A percentile compares a stretch with the other conserved stretches of the same genome.
phyloP scores from a whole-genome alignment of 1,140 invertebrate genomes.

The Drosophila murphyi region DNA sequence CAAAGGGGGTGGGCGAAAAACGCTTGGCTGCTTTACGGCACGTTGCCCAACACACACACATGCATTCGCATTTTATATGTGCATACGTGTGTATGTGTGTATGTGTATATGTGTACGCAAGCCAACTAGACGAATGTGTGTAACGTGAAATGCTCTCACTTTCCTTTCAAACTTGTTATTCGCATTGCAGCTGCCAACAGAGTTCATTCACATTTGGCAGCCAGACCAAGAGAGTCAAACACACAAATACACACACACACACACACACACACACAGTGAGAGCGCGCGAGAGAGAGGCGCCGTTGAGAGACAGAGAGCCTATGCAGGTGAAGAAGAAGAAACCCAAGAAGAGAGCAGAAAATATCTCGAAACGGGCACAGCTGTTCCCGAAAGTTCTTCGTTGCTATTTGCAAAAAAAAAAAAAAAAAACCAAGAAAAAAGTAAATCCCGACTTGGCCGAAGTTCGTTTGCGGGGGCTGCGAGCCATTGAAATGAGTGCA shows the following conservation, averaged over 20 bases:
- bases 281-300: constrained; percentile 32
- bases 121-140: constrained; percentile 36
- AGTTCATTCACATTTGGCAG: constrained; percentile 81
- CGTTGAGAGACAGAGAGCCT: constrained; percentile 1
- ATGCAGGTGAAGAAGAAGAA: constrained; percentile 34
- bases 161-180: constrained; percentile 84
- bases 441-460: constrained; percentile 26
- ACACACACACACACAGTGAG: background rate
- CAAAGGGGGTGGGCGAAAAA: constrained; percentile 4
- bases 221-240: constrained; percentile 21
- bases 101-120: constrained; percentile 1
- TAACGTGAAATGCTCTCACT: constrained; percentile 78
- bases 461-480: constrained; percentile 45
- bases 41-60: constrained; percentile 30
- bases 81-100: background rate
- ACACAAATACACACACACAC: background rate
- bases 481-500: constrained; percentile 75
- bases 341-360: constrained; percentile 12
- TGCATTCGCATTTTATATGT: background rate
- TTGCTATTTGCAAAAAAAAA: constrained; percentile 21
- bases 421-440: background rate
- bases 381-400: constrained; percentile 73
- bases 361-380: constrained; percentile 60
- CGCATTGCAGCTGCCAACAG: constrained; percentile 69
- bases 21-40: constrained; percentile 18